A percentile compares a stretch with the other conserved stretches of the same genome.
Conservation (phyloP, 1,140 invertebrate species). For the Bombus sibiricus region DNA sequence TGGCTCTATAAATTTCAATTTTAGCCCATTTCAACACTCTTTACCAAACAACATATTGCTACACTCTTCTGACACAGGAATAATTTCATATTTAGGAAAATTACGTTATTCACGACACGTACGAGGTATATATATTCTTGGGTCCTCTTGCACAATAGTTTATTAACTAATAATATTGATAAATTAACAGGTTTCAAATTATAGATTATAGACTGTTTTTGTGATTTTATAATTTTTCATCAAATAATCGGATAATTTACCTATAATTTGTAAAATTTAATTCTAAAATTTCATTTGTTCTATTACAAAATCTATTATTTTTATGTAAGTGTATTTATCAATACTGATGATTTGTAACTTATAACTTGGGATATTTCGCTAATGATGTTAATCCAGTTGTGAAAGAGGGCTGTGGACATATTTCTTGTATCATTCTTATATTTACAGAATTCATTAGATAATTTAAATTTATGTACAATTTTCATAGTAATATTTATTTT, state of each 20-base stretch:
- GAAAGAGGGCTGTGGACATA: too few relatives aligned
- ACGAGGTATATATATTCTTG: neutral
- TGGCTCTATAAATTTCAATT: constrained; percentile 1
- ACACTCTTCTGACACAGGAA: neutral
- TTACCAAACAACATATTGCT: neutral
- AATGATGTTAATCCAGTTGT: neutral
- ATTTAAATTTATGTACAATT: neutral
- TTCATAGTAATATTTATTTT: too few relatives aligned
- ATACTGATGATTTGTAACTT: neutral
- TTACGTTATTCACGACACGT: neutral
- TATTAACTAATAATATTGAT: too few relatives aligned
- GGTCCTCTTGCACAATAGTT: neutral
- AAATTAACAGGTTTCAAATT: neutral
- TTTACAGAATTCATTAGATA: neutral
- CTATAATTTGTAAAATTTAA: too few relatives aligned
- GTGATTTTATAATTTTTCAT: neutral
- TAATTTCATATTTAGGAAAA: neutral
- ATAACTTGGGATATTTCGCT: neutral
- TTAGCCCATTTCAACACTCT: neutral
- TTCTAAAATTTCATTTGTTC: neutral
- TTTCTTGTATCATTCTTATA: too few relatives aligned
- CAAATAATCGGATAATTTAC: too few relatives aligned
- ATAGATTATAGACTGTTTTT: neutral
- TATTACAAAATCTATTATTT: neutral
- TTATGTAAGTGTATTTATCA: neutral